Percentiles rank a stretch among this genome's conserved stretches.
These are phyloP conservation scores for Octodonta nipae DNA, from an alignment of 2,888 invertebrate genomes.

Conservation along the genomic window DNA sequence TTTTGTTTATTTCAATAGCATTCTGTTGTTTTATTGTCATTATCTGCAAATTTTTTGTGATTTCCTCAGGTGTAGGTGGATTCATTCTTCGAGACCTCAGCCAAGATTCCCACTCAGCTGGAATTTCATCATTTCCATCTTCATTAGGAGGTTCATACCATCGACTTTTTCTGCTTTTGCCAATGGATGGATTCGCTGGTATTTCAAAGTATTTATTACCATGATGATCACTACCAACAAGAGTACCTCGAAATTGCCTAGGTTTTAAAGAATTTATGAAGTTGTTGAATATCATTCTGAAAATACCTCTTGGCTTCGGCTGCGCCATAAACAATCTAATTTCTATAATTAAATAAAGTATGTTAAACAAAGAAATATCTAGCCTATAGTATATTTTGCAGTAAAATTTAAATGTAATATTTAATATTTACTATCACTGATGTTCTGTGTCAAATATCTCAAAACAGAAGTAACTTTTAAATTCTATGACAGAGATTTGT, in stretches of 20 bases:
- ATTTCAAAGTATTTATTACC: slow-evolving; percentile 77
- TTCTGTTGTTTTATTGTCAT: slow-evolving; percentile 62
- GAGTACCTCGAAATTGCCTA: slow-evolving; percentile 40
- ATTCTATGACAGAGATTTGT: too few relatives aligned
- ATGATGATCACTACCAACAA: slow-evolving; percentile 60
- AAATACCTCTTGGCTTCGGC: slow-evolving; percentile 25
- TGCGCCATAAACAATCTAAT: too few relatives aligned
- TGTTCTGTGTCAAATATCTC: too few relatives aligned
- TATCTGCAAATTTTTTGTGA: slow-evolving; percentile 54
- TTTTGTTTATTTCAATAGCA: slow-evolving; percentile 53
- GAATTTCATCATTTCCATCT: slow-evolving; percentile 59
- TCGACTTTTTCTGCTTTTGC: slow-evolving; percentile 50
- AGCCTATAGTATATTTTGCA: too few relatives aligned
- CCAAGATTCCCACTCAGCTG: slow-evolving; percentile 85
- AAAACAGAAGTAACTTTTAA: too few relatives aligned
- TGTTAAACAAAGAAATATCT: too few relatives aligned
- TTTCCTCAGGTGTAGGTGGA: slow-evolving; percentile 62
- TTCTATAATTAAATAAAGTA: too few relatives aligned
- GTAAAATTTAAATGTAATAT: too few relatives aligned
- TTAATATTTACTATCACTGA: too few relatives aligned
- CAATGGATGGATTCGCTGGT: slow-evolving; percentile 48
- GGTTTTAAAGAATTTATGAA: slow-evolving; percentile 51
- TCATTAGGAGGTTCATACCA: slow-evolving; percentile 60
- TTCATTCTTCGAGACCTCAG: slow-evolving; percentile 44
- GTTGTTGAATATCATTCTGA: slow-evolving; percentile 41